Evolutionary conservation across 2,888 invertebrate species (phyloP).

Genomic region (Crocallis elinguaria): DNA sequence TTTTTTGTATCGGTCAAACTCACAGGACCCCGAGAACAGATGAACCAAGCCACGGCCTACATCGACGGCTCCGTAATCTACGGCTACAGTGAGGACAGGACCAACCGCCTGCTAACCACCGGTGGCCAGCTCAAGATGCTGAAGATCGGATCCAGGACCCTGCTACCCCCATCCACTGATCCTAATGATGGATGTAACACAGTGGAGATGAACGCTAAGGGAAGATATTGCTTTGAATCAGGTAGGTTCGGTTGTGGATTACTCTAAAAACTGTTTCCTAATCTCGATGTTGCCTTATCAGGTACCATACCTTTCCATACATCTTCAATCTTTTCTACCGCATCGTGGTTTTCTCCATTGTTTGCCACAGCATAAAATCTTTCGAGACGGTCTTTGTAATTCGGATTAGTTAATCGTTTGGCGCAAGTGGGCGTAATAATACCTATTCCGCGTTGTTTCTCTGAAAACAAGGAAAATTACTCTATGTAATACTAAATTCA

Average conservation of each 20-base stretch:
- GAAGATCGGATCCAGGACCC: slow-evolving; percentile 86
- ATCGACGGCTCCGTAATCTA: slow-evolving; percentile 94
- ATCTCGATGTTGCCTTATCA: too few species aligned
- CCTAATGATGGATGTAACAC: slow-evolving; percentile 92
- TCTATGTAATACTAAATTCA: too few species aligned
- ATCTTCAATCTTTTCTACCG: too few species aligned
- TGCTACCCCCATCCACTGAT: slow-evolving; percentile 89
- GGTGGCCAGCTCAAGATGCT: slow-evolving; percentile 88
- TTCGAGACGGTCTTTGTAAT: too few species aligned
- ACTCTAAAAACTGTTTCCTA: background rate
- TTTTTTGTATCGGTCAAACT: slow-evolving; percentile 6
- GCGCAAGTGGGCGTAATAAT: too few species aligned
- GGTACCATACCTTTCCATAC: too few species aligned
- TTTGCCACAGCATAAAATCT: too few species aligned
- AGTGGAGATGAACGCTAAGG: slow-evolving; percentile 86
- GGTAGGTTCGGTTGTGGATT: slow-evolving; percentile 67
- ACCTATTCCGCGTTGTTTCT: too few species aligned
- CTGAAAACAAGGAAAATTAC: too few species aligned
- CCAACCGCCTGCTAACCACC: slow-evolving; percentile 75
- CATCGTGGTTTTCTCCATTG: too few species aligned
- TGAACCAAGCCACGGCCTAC: slow-evolving; percentile 93
- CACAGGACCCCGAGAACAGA: slow-evolving; percentile 91
- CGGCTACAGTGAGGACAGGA: slow-evolving; percentile 85
- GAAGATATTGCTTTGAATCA: slow-evolving; percentile 92
- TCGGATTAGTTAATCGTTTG: too few species aligned